Evolutionary conservation across 2,888 invertebrate genomes (phyloP), one percentile per base, ranked within the genome.

Genomic region (Acleris literana): DNA sequence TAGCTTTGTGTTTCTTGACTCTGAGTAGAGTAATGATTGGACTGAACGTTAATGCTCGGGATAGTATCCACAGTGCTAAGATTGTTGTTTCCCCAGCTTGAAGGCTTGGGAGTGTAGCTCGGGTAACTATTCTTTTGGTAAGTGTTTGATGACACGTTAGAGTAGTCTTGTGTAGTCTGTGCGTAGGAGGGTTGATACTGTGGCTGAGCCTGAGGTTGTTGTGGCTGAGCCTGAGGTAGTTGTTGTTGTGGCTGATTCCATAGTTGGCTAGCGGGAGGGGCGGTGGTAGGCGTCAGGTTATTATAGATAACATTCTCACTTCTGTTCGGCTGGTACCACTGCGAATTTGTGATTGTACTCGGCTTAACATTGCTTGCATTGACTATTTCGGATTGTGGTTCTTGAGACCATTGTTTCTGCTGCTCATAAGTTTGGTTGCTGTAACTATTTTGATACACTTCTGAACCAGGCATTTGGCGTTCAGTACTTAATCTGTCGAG

Each of bases 341-440:
- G 89, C 63, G 89, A 88, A 65, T 91, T 92, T 9, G 86, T 87
- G 29, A 92, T 89, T 13, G 81, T 80, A 72, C 92, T 92, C 3
- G 92, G 92, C 69, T 92, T 92, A 0, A 92, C 88, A 69, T 92
- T 92, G 68, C 89, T 90, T 2, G 88, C 87, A 22, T 81, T 87
- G 2, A 92, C 73, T 46, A 92, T 86, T 76, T 92, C 92, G 5
- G 91, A 87, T 70, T 90, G 87, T 16, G 92, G 92, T 71, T 92
- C 92, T 71, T 85, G 83, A 7, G 81, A 77, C 77, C 80, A 86
- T 71, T 86, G 88, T 22, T 78, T 77, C 71, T 87, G 85, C 69
- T 88, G 82, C 39, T 88, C 90, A 53, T 76, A 77, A 44, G 71
- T 72, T 74, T 90, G 91, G 66, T 79, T 65, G 55, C 20, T 64